These are phyloP conservation scores for Dipodomys merriami DNA, from an alignment of 2,113 vertebrate species.

Conservation along the genomic window DNA sequence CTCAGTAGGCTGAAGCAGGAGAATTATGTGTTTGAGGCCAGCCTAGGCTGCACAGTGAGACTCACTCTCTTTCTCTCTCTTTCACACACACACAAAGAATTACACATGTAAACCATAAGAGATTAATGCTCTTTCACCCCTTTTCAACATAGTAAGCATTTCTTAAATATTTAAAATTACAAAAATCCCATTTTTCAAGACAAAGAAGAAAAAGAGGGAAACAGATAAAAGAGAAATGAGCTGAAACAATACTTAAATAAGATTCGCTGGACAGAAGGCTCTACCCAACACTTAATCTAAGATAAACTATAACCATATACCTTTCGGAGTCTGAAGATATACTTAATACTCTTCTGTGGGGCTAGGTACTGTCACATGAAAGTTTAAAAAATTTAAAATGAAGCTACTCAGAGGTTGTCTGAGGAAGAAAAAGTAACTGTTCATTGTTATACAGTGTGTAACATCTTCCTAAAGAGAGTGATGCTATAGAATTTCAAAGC, in stretches of 20 bases:
- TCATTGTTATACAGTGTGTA: conserved; percentile 19
- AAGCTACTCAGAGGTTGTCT: conserved; percentile 27
- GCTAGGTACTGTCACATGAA: neutral
- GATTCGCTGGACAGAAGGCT: conserved; percentile 10
- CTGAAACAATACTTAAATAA: conserved; percentile 21
- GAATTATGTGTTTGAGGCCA: neutral
- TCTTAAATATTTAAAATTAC: conserved; percentile 58
- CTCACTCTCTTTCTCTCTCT: neutral
- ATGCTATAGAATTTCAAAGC: conserved; percentile 33
- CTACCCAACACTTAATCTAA: neutral
- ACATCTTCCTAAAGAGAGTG: neutral
- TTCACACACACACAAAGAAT: neutral
- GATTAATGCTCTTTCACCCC: neutral
- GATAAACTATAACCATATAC: conserved; percentile 8
- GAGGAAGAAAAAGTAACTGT: neutral
- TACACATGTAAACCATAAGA: neutral
- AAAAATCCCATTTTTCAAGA: conserved; percentile 53
- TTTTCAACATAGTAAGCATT: conserved; percentile 18
- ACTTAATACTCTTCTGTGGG: neutral
- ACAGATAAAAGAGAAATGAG: conserved; percentile 31
- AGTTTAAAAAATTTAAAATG: conserved; percentile 43
- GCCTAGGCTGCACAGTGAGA: neutral
- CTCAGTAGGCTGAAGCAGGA: neutral
- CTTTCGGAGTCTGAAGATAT: conserved; percentile 12
- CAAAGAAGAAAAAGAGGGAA: conserved; percentile 50